A percentile compares a stretch with the other conserved stretches of the same genome.
phyloP scores from a whole-genome alignment of 2,113 vertebrate species.

The Scopus umbretta region DNA sequence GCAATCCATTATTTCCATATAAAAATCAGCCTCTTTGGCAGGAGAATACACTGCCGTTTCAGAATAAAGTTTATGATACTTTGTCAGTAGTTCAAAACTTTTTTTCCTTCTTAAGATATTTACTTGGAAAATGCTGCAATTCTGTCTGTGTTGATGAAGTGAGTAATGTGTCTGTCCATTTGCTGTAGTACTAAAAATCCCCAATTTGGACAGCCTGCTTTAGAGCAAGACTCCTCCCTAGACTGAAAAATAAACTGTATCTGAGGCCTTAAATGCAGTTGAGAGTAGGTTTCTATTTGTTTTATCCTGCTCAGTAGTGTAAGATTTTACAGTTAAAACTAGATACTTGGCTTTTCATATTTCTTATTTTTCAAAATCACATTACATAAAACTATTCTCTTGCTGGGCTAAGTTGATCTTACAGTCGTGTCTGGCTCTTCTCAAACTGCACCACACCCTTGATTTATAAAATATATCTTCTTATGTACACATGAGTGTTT shows the following conservation, averaged over 20 bases:
- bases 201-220: neutral
- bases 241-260: neutral
- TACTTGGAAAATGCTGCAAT: neutral
- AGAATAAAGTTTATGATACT: neutral
- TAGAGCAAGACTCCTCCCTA: neutral
- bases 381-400: neutral
- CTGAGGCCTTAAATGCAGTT: neutral
- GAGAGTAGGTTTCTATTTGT: neutral
- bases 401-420: neutral
- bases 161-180: neutral
- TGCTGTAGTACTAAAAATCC: neutral
- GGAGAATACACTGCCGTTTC: neutral
- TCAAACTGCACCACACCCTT: neutral
- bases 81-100: neutral
- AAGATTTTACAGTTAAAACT: neutral
- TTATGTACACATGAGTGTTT: neutral
- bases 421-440: neutral
- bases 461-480: neutral
- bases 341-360: neutral
- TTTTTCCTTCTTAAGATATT: neutral
- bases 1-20: neutral
- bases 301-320: neutral
- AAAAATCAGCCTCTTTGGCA: neutral
- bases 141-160: neutral
- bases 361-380: neutral